Conservation (phyloP, 2,797 vertebrate genomes). For the Artibeus jamaicensis region DNA sequence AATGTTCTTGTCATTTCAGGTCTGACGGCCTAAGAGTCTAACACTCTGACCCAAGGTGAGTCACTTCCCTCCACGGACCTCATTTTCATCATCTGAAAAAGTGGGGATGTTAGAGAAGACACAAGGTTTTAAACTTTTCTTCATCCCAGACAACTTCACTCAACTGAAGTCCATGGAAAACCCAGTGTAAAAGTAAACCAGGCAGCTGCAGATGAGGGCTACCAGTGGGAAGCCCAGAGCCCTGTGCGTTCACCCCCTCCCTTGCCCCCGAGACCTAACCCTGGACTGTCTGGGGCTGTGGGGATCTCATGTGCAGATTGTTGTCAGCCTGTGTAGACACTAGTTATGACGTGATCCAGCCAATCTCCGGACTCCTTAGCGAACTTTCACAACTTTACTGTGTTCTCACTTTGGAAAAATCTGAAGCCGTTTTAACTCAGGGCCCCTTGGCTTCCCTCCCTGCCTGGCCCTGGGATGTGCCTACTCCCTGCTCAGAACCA, state of each 20-base stretch:
- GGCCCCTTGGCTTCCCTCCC: neutral
- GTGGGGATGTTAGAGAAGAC: neutral
- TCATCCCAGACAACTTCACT: neutral
- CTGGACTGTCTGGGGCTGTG: neutral
- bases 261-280: neutral
- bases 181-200: neutral
- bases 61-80: neutral
- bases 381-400: constrained; percentile 48
- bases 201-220: neutral
- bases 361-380: neutral
- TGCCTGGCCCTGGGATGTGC: neutral
- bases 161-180: neutral
- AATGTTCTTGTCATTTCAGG: neutral
- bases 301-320: neutral
- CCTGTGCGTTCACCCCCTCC: neutral
- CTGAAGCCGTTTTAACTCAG: constrained; percentile 62
- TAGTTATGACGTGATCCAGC: neutral
- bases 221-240: neutral
- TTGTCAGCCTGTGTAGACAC: neutral
- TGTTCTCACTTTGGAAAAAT: constrained; percentile 69
- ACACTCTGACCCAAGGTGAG: neutral
- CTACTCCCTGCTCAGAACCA: constrained; percentile 58
- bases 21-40: neutral
- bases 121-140: neutral
- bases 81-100: neutral